Percentiles rank a stretch among this genome's conserved stretches.
These are phyloP conservation scores for Drosophila lacteicornis DNA, from an alignment of 1,140 invertebrate species.

Conservation along the genomic window DNA sequence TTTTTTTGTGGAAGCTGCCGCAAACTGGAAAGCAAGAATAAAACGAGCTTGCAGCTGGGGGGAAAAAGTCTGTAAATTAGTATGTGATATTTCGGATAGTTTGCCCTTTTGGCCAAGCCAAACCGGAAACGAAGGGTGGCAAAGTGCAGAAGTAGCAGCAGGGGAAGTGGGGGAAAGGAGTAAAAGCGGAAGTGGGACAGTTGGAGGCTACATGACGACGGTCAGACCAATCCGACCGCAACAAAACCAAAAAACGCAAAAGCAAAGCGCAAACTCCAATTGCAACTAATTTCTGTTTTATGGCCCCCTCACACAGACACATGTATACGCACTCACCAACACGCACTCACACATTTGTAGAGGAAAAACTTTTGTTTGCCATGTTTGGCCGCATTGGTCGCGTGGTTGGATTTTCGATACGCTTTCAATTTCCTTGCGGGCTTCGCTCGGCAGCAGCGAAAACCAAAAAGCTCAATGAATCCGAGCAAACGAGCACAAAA, in stretches of 20 bases:
- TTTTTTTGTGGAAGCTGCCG: conserved; percentile 19
- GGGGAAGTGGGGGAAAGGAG: neutral
- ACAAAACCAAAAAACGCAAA: conserved; percentile 74
- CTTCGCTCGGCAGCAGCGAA: conserved; percentile 44
- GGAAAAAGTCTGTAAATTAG: conserved; percentile 69
- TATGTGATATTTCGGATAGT: conserved; percentile 77
- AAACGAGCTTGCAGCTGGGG: conserved; percentile 6
- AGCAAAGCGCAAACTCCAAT: conserved; percentile 80
- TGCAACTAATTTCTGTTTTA: conserved; percentile 83
- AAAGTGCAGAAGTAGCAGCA: conserved; percentile 1
- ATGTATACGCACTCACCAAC: conserved; percentile 16
- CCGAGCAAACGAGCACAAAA: conserved; percentile 33
- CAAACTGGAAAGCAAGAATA: conserved; percentile 24
- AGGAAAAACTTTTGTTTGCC: conserved; percentile 64
- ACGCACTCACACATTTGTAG: conserved; percentile 24
- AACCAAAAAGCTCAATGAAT: conserved; percentile 57
- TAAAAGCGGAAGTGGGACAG: conserved; percentile 40
- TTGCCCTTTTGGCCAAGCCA: conserved; percentile 60
- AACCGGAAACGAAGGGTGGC: conserved; percentile 61
- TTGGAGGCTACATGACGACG: conserved; percentile 62
- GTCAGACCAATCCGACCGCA: conserved; percentile 70
- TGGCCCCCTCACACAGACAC: conserved; percentile 32
- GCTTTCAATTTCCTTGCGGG: conserved; percentile 78
- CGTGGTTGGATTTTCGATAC: conserved; percentile 69
- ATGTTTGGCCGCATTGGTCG: conserved; percentile 71